Percentiles rank a stretch among this genome's conserved stretches.
Evolutionary conservation across 2,888 invertebrate genomes (phyloP).

Genomic region (Diarsia rubi): DNA sequence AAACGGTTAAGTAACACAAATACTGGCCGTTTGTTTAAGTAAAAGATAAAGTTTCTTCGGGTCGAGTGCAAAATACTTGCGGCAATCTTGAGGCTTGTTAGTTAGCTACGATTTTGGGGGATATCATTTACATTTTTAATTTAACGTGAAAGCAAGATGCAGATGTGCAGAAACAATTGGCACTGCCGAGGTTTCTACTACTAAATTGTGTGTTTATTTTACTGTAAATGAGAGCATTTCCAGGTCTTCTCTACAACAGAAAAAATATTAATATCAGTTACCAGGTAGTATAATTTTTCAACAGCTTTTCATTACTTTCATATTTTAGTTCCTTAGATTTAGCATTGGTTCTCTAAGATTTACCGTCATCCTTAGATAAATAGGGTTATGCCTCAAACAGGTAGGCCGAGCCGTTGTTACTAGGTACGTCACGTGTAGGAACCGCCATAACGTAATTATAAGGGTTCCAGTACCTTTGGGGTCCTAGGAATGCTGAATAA

Average conservation of each 20-base stretch:
- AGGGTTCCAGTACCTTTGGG: constrained; percentile 29
- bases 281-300: not conserved
- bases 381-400: constrained; percentile 31
- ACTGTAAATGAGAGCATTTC: too few relatives aligned
- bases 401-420: constrained; percentile 2
- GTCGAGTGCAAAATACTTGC: constrained; percentile 48
- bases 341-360: constrained; percentile 14
- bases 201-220: not conserved
- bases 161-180: not conserved
- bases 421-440: constrained; percentile 8
- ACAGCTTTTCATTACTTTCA: not conserved
- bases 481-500: constrained; percentile 39
- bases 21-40: constrained; percentile 53
- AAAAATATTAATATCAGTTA: not conserved
- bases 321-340: not conserved
- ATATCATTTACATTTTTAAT: constrained; percentile 39
- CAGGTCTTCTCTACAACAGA: not conserved
- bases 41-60: constrained; percentile 51
- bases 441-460: constrained; percentile 45
- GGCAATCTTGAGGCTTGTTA: constrained; percentile 40
- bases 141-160: constrained; percentile 2
- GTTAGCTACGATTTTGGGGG: constrained; percentile 30
- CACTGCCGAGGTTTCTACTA: not conserved
- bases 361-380: constrained; percentile 19
- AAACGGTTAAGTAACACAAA: constrained; percentile 62